Evolutionary conservation across 1,140 invertebrate species (phyloP), one percentile per base, ranked within the genome.

Genomic region (Drosophila repletoides): DNA sequence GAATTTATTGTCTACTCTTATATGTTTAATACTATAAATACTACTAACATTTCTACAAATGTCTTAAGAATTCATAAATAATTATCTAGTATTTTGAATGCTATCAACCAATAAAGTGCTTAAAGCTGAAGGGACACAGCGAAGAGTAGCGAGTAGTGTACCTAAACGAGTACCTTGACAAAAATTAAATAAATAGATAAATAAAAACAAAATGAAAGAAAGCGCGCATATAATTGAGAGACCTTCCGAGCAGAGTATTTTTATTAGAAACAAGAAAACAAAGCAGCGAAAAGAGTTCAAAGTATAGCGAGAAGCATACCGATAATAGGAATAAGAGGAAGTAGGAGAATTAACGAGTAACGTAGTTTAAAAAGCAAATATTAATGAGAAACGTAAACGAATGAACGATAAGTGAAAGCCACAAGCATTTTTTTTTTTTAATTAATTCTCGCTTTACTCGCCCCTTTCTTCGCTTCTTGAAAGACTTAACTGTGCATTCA

Each of bases 1-100:
- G 80, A 86, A 86, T 86, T 86, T 86, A 86, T 76, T 80, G 48
- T 59, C 26, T 60, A 72, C 34, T 53, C 38, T 40, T 9, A 29
- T 49, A 29, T 51, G 29, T 15, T 43, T 58, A 40, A 17, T 33
- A 41, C 52, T 41, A 22, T 43, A 58, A 36, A 14, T 22, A 12
- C 40, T 3, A 4, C 15, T 1, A 48, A 58, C 6, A 45, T 36
- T 46, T 14, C 9, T 43, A 53, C 45, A 28, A 43, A 29, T 66
- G 31, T 55, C 40, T 55, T 40, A 28, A 38, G 29, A 49, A 28
- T 22, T 17, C 33, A 24, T 29, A 60, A 59, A 38, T 53, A 41
- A 41, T 14, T 29, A 12, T 28, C 31, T 46, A 29, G 43, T 28
- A 48, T 59, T 34, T 59, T 26, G 22, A 17, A 43, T 19, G 56